Percentiles rank a stretch among this genome's conserved stretches.
Conservation (phyloP, 2,113 vertebrate genomes). For the Oenanthe oenanthe region DNA sequence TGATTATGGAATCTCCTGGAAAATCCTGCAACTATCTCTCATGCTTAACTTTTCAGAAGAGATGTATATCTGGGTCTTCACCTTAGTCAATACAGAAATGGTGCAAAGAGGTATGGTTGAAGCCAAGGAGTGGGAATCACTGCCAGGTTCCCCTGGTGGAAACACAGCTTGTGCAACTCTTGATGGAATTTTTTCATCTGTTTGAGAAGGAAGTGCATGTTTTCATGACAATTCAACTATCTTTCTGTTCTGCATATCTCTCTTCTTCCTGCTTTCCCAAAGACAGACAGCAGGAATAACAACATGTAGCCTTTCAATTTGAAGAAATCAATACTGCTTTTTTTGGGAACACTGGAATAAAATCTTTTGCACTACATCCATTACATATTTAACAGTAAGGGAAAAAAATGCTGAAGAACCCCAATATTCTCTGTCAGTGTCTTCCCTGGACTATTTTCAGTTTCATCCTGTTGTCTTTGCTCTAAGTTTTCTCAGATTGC, state of each 20-base stretch:
- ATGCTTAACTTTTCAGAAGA: neutral
- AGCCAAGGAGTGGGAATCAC: neutral
- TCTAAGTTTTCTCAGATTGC: neutral
- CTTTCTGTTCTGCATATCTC: neutral
- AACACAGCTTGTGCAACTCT: neutral
- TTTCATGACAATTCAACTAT: neutral
- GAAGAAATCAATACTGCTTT: neutral
- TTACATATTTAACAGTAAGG: neutral
- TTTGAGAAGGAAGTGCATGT: neutral
- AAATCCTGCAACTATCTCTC: neutral
- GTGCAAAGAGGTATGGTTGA: neutral
- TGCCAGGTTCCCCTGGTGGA: neutral
- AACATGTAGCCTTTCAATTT: neutral
- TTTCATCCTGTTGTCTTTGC: neutral
- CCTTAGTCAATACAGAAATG: neutral
- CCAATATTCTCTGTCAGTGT: neutral
- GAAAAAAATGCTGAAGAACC: neutral
- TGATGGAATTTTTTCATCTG: neutral
- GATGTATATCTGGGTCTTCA: neutral
- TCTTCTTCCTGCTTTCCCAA: neutral
- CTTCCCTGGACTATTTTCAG: neutral
- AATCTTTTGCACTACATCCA: neutral
- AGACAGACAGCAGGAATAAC: neutral
- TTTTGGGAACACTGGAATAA: neutral
- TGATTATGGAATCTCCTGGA: neutral